Evolutionary conservation across 1,140 invertebrate species (phyloP), one percentile per base, ranked within the genome.

Genomic region (Ctenoplectra terminalis): DNA sequence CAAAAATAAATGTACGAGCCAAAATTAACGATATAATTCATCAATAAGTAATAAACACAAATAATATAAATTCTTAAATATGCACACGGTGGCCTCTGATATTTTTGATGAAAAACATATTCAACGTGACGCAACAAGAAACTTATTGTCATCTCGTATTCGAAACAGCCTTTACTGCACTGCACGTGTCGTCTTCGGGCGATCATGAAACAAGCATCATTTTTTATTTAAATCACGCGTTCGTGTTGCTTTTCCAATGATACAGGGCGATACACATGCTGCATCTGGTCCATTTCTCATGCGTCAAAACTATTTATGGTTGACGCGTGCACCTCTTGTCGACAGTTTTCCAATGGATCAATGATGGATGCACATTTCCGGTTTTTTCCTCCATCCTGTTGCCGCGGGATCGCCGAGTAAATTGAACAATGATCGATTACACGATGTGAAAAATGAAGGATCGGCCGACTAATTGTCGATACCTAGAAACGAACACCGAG

Each of bases 341-440:
- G 88, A 89, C 87, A 88, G 87, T 87, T 87, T 83, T 69, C 71
- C 85, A 86, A 89, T 89, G 81, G 87, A 83, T 85, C 84, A 60
- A 77, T 89, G 88, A 89, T 89, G 85, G 85, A 89, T 89, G 87
- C 83, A 85, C 75, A 72, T 83, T 74, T 80, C 86, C 69, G 78
- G 73, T 60, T 63, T 72, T 85, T 81, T 82, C 17, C 66, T 29
- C 74, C 63, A 77, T 71, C 54, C 64, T 13, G 29, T 11, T 40
- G 67, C 67, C 17, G 76, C 20, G 82, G 72, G 72, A 79, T 81
- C 80, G 71, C 69, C 69, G 78, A 75, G 74, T 87, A 87, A 89
- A 89, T 83, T 84, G 88, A 88, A 86, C 83, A 83, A 89, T 89
- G 88, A 89, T 89, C 87, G 88, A 89, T 87, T 85, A 76, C 77